Conservation (phyloP, 2,888 invertebrate genomes). For the Caenorhabditis becei region DNA sequence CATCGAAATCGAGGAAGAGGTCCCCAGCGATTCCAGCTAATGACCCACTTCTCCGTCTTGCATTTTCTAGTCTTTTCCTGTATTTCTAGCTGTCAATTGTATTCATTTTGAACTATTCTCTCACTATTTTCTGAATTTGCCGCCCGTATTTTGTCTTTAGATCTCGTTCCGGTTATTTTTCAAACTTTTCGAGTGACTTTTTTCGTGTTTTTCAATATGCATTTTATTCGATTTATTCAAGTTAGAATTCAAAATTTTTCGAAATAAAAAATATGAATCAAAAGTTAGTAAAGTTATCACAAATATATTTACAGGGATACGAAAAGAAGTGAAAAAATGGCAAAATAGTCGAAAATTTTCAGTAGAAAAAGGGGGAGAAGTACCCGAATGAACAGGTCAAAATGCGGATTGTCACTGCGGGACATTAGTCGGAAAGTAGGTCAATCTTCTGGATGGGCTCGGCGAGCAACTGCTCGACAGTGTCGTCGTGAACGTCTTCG, state of each 20-base stretch:
- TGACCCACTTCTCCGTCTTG: slow-evolving; percentile 7
- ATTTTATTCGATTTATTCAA: neutral
- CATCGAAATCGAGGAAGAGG: slow-evolving; percentile 47
- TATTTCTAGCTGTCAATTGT: neutral
- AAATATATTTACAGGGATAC: slow-evolving; percentile 29
- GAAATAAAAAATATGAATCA: neutral
- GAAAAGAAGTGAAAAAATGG: slow-evolving; percentile 11
- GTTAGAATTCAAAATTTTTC: neutral
- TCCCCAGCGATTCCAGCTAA: slow-evolving; percentile 35
- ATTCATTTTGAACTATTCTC: neutral
- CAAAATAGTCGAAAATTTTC: neutral
- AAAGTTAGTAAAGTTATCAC: slow-evolving; percentile 12
- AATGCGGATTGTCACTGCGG: neutral
- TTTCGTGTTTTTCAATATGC: no score
- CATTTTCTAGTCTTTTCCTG: neutral
- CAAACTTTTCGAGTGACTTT: neutral
- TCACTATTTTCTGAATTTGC: no score
- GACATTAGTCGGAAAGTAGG: slow-evolving; percentile 11
- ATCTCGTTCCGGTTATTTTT: neutral
- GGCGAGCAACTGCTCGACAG: slow-evolving; percentile 38
- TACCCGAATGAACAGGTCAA: slow-evolving; percentile 52
- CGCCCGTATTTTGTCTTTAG: no score
- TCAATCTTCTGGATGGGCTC: slow-evolving; percentile 61
- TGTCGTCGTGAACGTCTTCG: slow-evolving; percentile 35
- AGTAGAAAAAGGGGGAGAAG: slow-evolving; percentile 9